phyloP scores from a whole-genome alignment of 2,888 invertebrate species.

The Thalpophila matura region DNA sequence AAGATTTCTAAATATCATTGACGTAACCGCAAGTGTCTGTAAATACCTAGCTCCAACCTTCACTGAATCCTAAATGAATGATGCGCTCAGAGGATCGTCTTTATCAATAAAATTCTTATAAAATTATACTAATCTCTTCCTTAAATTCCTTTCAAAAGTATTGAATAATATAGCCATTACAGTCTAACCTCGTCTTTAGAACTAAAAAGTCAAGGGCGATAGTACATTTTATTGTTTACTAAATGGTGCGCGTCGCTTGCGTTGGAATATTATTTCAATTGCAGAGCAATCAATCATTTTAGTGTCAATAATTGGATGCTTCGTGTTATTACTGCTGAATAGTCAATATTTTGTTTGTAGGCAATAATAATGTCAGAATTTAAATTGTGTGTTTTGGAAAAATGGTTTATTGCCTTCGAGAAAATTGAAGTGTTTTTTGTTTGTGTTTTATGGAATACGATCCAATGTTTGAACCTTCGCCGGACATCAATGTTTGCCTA shows the following conservation, averaged over 20 bases:
- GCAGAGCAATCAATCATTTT: conserved; percentile 66
- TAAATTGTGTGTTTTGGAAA: conserved; percentile 17
- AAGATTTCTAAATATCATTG: neutral
- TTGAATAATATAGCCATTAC: conserved; percentile 74
- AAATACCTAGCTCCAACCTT: conserved; percentile 7
- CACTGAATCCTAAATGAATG: conserved; percentile 4
- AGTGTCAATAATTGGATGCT: conserved; percentile 71
- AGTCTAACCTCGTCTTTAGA: conserved; percentile 72
- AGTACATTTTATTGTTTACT: conserved; percentile 77
- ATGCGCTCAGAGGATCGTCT: conserved; percentile 23
- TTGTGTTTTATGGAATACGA: no score
- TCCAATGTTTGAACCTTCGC: no score
- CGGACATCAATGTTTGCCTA: no score
- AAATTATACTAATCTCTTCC: conserved; percentile 70
- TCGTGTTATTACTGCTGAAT: conserved; percentile 63
- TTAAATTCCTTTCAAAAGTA: conserved; percentile 69
- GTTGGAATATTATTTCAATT: conserved; percentile 55
- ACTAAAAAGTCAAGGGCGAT: conserved; percentile 81
- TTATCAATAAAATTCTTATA: conserved; percentile 60
- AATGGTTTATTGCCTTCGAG: conserved; percentile 15
- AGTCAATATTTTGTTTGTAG: conserved; percentile 57
- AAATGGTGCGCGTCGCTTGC: conserved; percentile 60
- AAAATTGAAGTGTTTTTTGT: conserved; percentile 8
- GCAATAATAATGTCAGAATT: conserved; percentile 53
- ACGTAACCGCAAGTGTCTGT: neutral